These are phyloP conservation scores for Tipula unca DNA, from an alignment of 2,888 invertebrate species.

Conservation along the genomic window DNA sequence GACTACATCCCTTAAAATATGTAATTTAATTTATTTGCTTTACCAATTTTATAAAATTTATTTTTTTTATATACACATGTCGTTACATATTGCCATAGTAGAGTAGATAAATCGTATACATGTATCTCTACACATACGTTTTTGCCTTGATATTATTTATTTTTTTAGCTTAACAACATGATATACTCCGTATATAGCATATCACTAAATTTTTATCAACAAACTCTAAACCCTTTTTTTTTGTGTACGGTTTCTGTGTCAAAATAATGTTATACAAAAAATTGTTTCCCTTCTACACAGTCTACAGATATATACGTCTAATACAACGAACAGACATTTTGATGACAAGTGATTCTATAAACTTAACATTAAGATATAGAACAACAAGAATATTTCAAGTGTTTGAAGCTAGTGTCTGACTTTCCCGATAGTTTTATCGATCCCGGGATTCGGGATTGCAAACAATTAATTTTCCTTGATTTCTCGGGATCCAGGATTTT, in stretches of 20 bases:
- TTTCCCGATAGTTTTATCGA: too few relatives aligned
- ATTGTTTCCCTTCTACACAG: too few relatives aligned
- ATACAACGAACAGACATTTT: too few relatives aligned
- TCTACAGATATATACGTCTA: too few relatives aligned
- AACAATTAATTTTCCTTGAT: too few relatives aligned
- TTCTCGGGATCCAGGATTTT: too few relatives aligned
- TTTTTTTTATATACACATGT: neutral
- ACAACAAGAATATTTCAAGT: too few relatives aligned
- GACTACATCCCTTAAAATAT: slow-evolving; percentile 14
- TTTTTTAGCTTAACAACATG: neutral
- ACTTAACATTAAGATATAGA: too few relatives aligned
- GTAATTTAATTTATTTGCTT: neutral
- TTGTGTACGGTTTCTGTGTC: neutral
- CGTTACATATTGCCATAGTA: neutral
- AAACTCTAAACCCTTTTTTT: neutral
- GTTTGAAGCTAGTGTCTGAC: too few relatives aligned
- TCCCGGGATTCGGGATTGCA: too few relatives aligned
- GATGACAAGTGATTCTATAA: too few relatives aligned
- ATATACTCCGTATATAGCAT: neutral
- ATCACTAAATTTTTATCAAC: neutral
- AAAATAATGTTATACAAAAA: neutral
- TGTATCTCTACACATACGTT: neutral
- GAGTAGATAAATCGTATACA: neutral
- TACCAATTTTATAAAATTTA: neutral
- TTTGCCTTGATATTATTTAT: neutral